phyloP scores from a whole-genome alignment of 2,888 invertebrate genomes.

The Agrypnus murinus region DNA sequence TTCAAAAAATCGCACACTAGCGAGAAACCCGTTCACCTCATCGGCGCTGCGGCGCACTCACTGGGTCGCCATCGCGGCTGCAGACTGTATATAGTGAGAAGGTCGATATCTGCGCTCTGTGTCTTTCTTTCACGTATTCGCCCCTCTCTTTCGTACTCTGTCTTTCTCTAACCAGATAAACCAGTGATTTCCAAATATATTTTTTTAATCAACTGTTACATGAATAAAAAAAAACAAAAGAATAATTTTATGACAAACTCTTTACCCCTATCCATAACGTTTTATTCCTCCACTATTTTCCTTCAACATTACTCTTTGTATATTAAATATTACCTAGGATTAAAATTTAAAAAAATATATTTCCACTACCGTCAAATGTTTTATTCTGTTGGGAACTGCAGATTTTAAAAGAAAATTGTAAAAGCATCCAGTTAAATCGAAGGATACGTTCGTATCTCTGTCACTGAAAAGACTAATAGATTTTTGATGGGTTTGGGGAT shows the following conservation, averaged over 20 bases:
- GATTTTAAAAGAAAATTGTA: neutral
- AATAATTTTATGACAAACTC: too few species aligned
- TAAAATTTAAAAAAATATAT: too few species aligned
- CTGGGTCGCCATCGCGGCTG: constrained; percentile 46
- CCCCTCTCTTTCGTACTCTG: too few species aligned
- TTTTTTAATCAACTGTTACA: too few species aligned
- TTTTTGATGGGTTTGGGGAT: constrained; percentile 14
- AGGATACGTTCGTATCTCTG: constrained; percentile 5
- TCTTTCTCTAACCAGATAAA: neutral
- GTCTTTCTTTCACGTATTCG: too few species aligned
- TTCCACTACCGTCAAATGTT: too few species aligned
- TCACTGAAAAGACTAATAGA: constrained; percentile 12
- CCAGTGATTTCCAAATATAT: constrained; percentile 9
- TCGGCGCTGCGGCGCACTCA: constrained; percentile 42
- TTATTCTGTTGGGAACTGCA: neutral
- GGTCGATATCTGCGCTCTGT: constrained; percentile 38
- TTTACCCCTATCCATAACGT: too few species aligned
- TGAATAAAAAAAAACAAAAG: too few species aligned
- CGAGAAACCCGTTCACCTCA: constrained; percentile 16
- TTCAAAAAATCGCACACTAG: constrained; percentile 20
- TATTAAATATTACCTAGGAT: too few species aligned
- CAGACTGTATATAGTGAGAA: constrained; percentile 42
- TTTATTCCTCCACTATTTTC: too few species aligned
- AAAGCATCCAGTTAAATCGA: neutral
- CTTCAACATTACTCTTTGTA: too few species aligned